Evolutionary conservation across 2,797 vertebrate species (phyloP), one percentile per base, ranked within the genome.

Genomic region (Rhinophrynus dorsalis): DNA sequence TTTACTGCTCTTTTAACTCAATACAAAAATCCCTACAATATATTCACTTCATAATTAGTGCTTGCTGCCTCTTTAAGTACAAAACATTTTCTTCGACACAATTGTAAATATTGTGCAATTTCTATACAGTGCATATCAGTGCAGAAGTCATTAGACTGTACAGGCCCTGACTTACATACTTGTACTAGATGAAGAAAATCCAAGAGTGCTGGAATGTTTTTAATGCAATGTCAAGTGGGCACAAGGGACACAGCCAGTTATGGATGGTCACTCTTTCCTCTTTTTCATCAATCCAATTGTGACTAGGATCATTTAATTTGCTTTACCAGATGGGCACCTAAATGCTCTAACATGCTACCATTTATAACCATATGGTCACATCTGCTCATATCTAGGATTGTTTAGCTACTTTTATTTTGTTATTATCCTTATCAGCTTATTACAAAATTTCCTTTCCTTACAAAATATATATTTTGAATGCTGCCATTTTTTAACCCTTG

Each of bases 361-460:
- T 72, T 72, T 59, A 38, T 44, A 52, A 66, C 69, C 69, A 72
- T 72, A 72, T 72, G 69, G 69, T 72, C 69, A 72, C 69, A 72
- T 65, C 69, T 72, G 69, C 54, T 65, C 45, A 59, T 58, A 15
- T 4, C 69, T 72, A 15, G 27, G 12, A 50, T 64, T 57, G 52
- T 65, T 65, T 58, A 44, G 61, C 35, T 38, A 59, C 45, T 65
- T 26, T 44, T 33, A 32, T 23, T 72, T 27, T 57, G 13, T 38
- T 38, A 38, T 38, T 38, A n/a, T n/a, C n/a, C n/a, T n/a, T n/a
- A n/a, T n/a, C n/a, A n/a, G n/a, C n/a, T n/a, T n/a, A n/a, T n/a
- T n/a, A n/a, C n/a, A n/a, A n/a, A n/a, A n/a, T n/a, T n/a, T n/a
- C n/a, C n/a, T n/a, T n/a, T n/a, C n/a, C n/a, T n/a, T n/a, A n/a